Conservation (phyloP, 2,797 vertebrate genomes). For the Prionace glauca region DNA sequence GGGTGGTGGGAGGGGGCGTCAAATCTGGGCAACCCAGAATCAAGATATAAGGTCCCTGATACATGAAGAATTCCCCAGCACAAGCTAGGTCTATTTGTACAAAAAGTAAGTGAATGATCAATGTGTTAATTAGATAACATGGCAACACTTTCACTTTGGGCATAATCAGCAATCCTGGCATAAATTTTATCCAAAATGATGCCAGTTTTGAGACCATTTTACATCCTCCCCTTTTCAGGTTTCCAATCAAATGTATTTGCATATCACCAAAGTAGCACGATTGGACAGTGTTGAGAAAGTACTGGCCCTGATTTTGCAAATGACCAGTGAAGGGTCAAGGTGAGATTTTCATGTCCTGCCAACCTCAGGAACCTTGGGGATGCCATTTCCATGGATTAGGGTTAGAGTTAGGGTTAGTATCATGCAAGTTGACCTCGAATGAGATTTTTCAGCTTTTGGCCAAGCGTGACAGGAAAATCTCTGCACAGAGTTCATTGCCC, state of each 20-base stretch:
- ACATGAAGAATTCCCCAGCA: not conserved
- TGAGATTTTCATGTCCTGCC: too few relatives aligned
- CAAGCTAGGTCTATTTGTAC: not conserved
- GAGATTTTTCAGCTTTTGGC: too few relatives aligned
- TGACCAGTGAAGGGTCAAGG: not conserved
- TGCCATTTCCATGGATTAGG: too few relatives aligned
- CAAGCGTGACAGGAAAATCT: too few relatives aligned
- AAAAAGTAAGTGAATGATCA: not conserved
- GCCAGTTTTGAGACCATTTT: too few relatives aligned
- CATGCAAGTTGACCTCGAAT: too few relatives aligned
- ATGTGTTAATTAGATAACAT: not conserved
- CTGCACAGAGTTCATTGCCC: not conserved
- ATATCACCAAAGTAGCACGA: not conserved
- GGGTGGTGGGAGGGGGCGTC: not conserved
- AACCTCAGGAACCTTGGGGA: too few relatives aligned
- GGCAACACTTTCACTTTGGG: not conserved
- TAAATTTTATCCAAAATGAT: not conserved
- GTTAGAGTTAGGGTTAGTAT: too few relatives aligned
- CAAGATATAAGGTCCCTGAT: not conserved
- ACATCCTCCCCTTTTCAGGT: too few relatives aligned
- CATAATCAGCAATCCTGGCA: not conserved
- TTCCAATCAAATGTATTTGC: not conserved
- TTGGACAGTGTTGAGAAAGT: not conserved
- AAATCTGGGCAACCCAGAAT: not conserved
- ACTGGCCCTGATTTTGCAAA: not conserved